These are phyloP conservation scores for Drosophila antonietae DNA, from an alignment of 2,888 invertebrate species.

Conservation along the genomic window DNA sequence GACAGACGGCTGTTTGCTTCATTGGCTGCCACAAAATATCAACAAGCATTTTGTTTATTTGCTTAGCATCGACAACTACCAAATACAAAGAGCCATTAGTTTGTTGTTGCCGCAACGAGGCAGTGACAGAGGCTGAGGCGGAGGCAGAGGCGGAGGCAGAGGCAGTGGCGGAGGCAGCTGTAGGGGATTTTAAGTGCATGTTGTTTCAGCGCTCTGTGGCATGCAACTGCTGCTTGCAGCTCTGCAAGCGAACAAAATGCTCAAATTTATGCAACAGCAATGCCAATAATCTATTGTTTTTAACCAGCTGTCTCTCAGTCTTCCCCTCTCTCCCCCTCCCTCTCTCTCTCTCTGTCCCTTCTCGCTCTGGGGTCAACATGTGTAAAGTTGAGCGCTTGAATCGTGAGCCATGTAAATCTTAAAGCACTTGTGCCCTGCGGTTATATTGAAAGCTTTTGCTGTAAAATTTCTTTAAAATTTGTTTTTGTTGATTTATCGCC, in stretches of 20 bases:
- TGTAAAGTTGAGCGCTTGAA: conserved; percentile 47
- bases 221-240: conserved; percentile 63
- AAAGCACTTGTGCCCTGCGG: conserved; percentile 21
- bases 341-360: conserved; percentile 1
- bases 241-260: conserved; percentile 48
- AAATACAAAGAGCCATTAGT: conserved; percentile 68
- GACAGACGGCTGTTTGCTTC: conserved; percentile 75
- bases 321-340: conserved; percentile 12
- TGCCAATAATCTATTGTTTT: conserved; percentile 70
- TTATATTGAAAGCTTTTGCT: conserved; percentile 25
- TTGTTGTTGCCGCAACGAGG: conserved; percentile 33
- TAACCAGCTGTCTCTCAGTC: conserved; percentile 27
- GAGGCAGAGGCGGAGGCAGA: too few species aligned
- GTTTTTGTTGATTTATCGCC: conserved; percentile 48
- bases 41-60: conserved; percentile 80
- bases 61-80: conserved; percentile 70
- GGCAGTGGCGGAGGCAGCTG: background rate
- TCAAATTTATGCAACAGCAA: conserved; percentile 76
- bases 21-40: conserved; percentile 81
- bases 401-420: conserved; percentile 25
- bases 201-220: conserved; percentile 80
- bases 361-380: conserved; percentile 38
- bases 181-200: conserved; percentile 67
- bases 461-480: conserved; percentile 18
- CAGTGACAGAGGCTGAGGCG: background rate